Conservation (phyloP, 2,113 vertebrate species). For the Spilogale gracilis region DNA sequence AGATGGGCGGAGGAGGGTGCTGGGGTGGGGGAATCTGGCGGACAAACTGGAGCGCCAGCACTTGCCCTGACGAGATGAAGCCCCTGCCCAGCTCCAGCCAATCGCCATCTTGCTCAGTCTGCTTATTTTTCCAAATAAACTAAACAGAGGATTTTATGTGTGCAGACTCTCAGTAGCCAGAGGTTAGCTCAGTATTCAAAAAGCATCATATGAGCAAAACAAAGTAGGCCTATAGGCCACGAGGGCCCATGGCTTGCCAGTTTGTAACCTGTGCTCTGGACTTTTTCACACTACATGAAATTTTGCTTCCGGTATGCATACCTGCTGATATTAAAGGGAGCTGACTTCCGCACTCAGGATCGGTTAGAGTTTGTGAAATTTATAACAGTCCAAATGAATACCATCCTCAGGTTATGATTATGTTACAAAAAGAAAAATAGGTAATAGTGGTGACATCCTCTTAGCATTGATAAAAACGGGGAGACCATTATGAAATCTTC, state of each 20-base stretch:
- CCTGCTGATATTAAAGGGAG: background rate
- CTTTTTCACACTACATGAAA: background rate
- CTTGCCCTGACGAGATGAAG: background rate
- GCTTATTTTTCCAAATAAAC: background rate
- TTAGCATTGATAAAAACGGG: background rate
- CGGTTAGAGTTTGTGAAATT: background rate
- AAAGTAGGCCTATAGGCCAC: background rate
- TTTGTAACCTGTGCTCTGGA: background rate
- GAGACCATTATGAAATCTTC: background rate
- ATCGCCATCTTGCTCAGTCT: background rate
- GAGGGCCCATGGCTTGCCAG: background rate
- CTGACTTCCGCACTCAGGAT: background rate
- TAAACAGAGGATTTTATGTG: background rate
- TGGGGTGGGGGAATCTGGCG: no score
- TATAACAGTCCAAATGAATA: background rate
- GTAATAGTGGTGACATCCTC: background rate
- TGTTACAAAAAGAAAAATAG: background rate
- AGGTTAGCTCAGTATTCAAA: background rate
- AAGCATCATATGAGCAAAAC: background rate
- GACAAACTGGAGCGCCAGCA: background rate
- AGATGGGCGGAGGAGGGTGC: rapidly evolving
- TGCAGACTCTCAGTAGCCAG: background rate
- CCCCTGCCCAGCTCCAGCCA: background rate
- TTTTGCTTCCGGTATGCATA: background rate
- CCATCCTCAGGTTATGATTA: background rate